phyloP scores from a whole-genome alignment of 2,888 invertebrate species.

The Hipparchia sbordonii region DNA sequence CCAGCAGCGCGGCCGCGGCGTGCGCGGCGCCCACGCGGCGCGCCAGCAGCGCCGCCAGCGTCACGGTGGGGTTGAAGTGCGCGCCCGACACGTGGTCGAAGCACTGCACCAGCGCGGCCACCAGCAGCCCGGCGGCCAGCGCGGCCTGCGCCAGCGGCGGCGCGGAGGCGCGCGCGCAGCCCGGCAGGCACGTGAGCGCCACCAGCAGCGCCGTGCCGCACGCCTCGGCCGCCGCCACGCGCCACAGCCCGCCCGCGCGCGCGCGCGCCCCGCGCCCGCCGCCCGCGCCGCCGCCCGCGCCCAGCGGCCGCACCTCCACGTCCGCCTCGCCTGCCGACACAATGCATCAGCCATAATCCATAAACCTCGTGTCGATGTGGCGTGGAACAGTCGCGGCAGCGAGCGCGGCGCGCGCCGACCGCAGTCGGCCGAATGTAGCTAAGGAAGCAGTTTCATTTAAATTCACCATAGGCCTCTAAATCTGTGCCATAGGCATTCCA shows the following conservation, averaged over 20 bases:
- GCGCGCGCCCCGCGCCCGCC: constrained; percentile 9
- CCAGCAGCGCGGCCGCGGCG: constrained; percentile 77
- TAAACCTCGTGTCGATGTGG: too few species aligned
- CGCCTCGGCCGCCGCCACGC: constrained; percentile 82
- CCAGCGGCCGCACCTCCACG: constrained; percentile 74
- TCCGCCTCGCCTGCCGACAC: constrained; percentile 1
- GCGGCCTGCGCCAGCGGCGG: constrained; percentile 67
- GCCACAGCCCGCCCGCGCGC: constrained; percentile 44
- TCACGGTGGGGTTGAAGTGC: constrained; percentile 89
- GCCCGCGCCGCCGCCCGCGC: constrained; percentile 13
- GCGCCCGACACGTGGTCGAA: constrained; percentile 90
- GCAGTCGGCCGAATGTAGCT: too few species aligned
- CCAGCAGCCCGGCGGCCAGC: constrained; percentile 85
- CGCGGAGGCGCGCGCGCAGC: constrained; percentile 50
- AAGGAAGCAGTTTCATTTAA: too few species aligned
- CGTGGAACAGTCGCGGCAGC: too few species aligned
- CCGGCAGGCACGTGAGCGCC: constrained; percentile 87
- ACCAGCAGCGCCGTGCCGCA: constrained; percentile 86
- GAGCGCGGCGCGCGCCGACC: too few species aligned
- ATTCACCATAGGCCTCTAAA: too few species aligned
- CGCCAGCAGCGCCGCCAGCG: constrained; percentile 84
- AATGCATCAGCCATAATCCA: too few species aligned
- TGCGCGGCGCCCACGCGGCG: constrained; percentile 81
- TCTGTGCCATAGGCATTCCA: too few species aligned
- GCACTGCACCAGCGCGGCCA: constrained; percentile 86